Conservation (phyloP, 2,113 vertebrate species). For the Odobenus rosmarus region DNA sequence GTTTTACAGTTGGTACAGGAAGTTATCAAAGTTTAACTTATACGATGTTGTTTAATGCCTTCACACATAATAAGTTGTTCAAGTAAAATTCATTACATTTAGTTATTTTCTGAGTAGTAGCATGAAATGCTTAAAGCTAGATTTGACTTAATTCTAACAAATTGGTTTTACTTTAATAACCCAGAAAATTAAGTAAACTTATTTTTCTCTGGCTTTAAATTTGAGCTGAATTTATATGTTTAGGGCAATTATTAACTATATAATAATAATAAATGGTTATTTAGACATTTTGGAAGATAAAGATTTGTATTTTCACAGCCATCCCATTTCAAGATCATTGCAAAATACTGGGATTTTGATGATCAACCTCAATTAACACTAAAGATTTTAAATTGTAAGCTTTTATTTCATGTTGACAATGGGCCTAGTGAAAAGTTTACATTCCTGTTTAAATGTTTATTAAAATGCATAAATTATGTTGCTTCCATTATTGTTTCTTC, state of each 20-base stretch:
- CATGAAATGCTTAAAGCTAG: conserved; percentile 49
- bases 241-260: neutral
- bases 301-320: neutral
- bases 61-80: neutral
- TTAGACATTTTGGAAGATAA: neutral
- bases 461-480: neutral
- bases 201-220: conserved; percentile 24
- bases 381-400: neutral
- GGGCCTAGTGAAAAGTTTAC: neutral
- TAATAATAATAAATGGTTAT: neutral
- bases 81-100: conserved; percentile 31
- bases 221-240: neutral
- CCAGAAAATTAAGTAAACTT: conserved; percentile 46
- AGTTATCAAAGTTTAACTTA: neutral
- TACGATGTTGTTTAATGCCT: neutral
- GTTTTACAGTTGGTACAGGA: neutral
- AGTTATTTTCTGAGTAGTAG: conserved; percentile 15
- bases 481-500: neutral
- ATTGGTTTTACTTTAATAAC: conserved; percentile 72
- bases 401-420: neutral
- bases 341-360: neutral
- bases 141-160: conserved; percentile 74
- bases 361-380: neutral
- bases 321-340: neutral
- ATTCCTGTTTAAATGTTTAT: neutral